A percentile compares a stretch with the other conserved stretches of the same genome.
phyloP scores from a whole-genome alignment of 2,113 vertebrate genomes.

The Colossoma macropomum region DNA sequence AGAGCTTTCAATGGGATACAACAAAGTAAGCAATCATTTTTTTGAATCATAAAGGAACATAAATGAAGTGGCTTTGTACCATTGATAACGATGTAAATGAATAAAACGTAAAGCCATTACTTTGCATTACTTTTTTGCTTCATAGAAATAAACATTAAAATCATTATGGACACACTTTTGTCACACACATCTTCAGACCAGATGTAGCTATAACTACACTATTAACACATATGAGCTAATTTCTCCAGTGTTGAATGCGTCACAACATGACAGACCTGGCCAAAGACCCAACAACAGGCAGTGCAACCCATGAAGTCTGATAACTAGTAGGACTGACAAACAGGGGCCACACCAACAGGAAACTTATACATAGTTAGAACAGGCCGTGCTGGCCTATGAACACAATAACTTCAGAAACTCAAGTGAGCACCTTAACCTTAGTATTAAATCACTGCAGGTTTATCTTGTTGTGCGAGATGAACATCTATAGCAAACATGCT shows the following conservation, averaged over 20 bases:
- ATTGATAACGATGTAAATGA: no score
- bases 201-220: no score
- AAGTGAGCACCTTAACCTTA: not conserved
- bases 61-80: no score
- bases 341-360: not conserved
- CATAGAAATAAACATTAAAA: no score
- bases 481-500: not conserved
- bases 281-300: slow-evolving; percentile 15
- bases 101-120: no score
- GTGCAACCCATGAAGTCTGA: slow-evolving; percentile 4
- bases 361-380: not conserved
- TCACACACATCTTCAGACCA: no score
- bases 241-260: no score
- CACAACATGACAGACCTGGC: slow-evolving; percentile 3
- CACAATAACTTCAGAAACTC: not conserved
- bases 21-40: no score
- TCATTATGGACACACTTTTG: no score
- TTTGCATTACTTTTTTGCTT: no score
- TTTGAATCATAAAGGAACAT: no score
- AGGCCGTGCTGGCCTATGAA: not conserved
- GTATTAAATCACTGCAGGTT: slow-evolving; percentile 1
- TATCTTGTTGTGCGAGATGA: not conserved
- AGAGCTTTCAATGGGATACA: not conserved
- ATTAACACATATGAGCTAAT: no score
- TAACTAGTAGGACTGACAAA: not conserved